Evolutionary conservation across 2,888 invertebrate genomes (phyloP), one percentile per base, ranked within the genome.

Genomic region (Nowickia ferox): DNA sequence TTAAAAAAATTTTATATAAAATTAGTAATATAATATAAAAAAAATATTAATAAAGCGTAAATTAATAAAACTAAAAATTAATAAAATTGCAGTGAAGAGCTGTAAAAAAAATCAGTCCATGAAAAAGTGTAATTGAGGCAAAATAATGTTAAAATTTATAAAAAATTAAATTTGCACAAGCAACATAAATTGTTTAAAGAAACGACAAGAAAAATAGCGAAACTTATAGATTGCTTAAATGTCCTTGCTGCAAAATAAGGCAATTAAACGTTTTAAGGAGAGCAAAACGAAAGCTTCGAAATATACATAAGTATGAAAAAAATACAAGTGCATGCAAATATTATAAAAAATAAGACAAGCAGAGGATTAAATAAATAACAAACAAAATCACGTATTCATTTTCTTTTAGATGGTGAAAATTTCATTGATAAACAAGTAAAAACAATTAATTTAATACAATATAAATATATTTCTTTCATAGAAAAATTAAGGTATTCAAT

Each of bases 221-320:
- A 84, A 71, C 87, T 77, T 84, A 87, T 86, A 82, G 76, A 87
- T 87, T 87, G 77, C 79, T 87, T 65, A 71, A 30, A 77, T 87
- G 87, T 87, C 87, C 87, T 87, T 87, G 87, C 80, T 75, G 48
- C 51, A 57, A 61, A 42, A n/a, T 15, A 61, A 82, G 76, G 40
- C 75, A 75, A 75, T 79, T 30, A 66, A 55, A 77, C 51, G 59
- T 76, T 86, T 71, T 44, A 82, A 75, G 40, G 59, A 48, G 68
- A 71, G 63, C 55, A 79, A 77, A 78, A 76, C 40, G 81, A 72
- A 53, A 59, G 22, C 51, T 59, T n/a, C 59, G 63, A 86, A 72
- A 72, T 30, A 30, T 30, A 30, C 4, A 30, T 4, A 30, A 30
- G 30, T 30, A 30, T 30, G 15, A n/a, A 72, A 22, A 65, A 84